Conservation (phyloP, 2,888 invertebrate species). For the Caenorhabditis uteleia region DNA sequence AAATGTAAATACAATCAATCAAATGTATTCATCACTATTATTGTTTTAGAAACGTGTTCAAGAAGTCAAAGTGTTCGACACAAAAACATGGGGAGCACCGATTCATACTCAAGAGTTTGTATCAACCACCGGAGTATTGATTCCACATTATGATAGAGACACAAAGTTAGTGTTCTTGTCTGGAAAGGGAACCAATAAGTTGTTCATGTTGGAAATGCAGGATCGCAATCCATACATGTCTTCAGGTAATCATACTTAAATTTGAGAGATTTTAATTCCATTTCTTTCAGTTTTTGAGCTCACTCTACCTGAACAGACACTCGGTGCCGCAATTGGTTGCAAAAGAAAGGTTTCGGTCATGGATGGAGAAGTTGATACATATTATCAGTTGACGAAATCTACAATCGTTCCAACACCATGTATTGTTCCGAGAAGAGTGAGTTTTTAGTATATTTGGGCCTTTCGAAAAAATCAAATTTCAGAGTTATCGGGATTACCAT, state of each 20-base stretch:
- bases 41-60: constrained; percentile 78
- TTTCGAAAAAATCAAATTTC: constrained; percentile 55
- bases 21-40: neutral
- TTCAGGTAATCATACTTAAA: constrained; percentile 18
- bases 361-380: constrained; percentile 92
- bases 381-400: constrained; percentile 84
- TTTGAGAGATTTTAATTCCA: neutral
- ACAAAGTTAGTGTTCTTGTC: constrained; percentile 93
- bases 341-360: constrained; percentile 84
- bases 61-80: constrained; percentile 87
- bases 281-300: constrained; percentile 75
- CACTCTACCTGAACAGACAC: constrained; percentile 87
- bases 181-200: constrained; percentile 86
- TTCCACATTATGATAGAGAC: constrained; percentile 90
- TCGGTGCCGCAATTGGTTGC: constrained; percentile 89
- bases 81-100: constrained; percentile 75
- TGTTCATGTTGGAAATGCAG: constrained; percentile 86
- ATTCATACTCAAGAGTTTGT: constrained; percentile 48
- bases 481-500: constrained; percentile 92
- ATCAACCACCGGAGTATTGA: constrained; percentile 76
- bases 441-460: constrained; percentile 13
- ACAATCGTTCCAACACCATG: constrained; percentile 91
- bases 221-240: constrained; percentile 77
- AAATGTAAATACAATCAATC: constrained; percentile 72
- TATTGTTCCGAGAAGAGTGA: constrained; percentile 88